Base-by-base conservation (phyloP, 2,113 vertebrate genomes). In the Bucco capensis region DNA sequence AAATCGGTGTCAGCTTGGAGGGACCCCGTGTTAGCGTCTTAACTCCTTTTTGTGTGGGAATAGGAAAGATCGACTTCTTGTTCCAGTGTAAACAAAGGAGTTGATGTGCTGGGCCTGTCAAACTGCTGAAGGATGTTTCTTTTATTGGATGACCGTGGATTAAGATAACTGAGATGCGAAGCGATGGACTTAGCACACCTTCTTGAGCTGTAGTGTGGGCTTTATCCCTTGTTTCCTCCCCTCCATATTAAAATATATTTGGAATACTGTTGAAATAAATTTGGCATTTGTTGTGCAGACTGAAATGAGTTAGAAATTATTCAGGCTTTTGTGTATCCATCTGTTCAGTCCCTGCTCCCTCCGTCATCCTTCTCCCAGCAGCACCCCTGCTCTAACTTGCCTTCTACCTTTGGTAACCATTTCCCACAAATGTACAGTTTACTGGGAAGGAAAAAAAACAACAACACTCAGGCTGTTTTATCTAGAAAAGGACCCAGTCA, bases 51-150 rank as follows among this genome's bases (percentile, higher is more conserved):
- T 64, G 35, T 60, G 77, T 88, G 47, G 57, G 86, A 93, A 58
- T 70, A 27, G 73, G 80, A 81, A 60, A 53, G 92, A 88, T 77
- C 80, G 86, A 82, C 77, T 65, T 56, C 31, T 21, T 70, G 92
- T 90, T 61, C 75, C 83, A 77, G 76, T 46, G 65, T 81, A 90
- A 88, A 95, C 94, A 95, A 95, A 94, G 95, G 86, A 60, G 70
- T n/a, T 38, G 70, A 8, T 78, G 77, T 24, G 83, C 70, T 51
- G 73, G 44, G 70, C 89, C 50, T 27, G 30, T 92, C 27, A 58
- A 80, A 38, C 56, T 58, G 76, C 75, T 40, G 85, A 73, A 42
- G 76, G 90, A 77, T 54, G 83, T 47, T 89, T 69, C 57, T 61
- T 83, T 85, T 90, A 83, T 86, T 67, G 85, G 83, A 64, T 79